phyloP scores from a whole-genome alignment of 2,888 invertebrate species.

The Parelbella ahira region DNA sequence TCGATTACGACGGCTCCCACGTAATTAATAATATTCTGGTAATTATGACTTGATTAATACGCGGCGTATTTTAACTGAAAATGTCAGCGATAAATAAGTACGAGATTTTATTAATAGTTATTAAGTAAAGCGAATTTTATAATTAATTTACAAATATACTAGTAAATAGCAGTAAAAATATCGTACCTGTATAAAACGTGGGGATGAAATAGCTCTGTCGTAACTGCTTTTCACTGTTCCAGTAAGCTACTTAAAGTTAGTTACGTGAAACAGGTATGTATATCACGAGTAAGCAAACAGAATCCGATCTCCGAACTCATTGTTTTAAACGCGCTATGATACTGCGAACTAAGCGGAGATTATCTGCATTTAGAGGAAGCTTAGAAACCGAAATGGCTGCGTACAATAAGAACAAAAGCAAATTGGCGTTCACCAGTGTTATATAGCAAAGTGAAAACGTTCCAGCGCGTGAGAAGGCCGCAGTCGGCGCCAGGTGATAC shows the following conservation, averaged over 20 bases:
- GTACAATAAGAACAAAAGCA: constrained; percentile 62
- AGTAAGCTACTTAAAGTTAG: constrained; percentile 16
- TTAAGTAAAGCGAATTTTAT: no score
- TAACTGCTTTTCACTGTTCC: no score
- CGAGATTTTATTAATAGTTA: constrained; percentile 3
- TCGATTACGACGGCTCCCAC: constrained; percentile 29
- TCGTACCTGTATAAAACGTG: no score
- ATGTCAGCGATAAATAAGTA: constrained; percentile 8
- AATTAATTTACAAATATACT: no score
- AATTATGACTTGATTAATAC: constrained; percentile 23
- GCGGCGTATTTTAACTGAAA: constrained; percentile 11
- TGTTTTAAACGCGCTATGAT: constrained; percentile 21
- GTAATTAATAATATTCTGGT: constrained; percentile 25
- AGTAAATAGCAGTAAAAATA: no score
- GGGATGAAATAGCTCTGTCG: no score
- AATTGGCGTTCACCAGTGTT: constrained; percentile 55
- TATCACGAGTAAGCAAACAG: constrained; percentile 11
- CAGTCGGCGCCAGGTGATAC: constrained; percentile 54
- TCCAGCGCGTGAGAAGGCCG: constrained; percentile 58
- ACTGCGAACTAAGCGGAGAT: constrained; percentile 23
- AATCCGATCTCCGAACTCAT: constrained; percentile 17
- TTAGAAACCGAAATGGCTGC: constrained; percentile 50
- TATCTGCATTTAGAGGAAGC: constrained; percentile 38
- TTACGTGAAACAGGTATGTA: constrained; percentile 12
- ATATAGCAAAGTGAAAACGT: constrained; percentile 38